A percentile compares a stretch with the other conserved stretches of the same genome.
These are phyloP conservation scores for Coregonus clupeaformis DNA, from an alignment of 2,113 vertebrate genomes.

Conservation along the genomic window DNA sequence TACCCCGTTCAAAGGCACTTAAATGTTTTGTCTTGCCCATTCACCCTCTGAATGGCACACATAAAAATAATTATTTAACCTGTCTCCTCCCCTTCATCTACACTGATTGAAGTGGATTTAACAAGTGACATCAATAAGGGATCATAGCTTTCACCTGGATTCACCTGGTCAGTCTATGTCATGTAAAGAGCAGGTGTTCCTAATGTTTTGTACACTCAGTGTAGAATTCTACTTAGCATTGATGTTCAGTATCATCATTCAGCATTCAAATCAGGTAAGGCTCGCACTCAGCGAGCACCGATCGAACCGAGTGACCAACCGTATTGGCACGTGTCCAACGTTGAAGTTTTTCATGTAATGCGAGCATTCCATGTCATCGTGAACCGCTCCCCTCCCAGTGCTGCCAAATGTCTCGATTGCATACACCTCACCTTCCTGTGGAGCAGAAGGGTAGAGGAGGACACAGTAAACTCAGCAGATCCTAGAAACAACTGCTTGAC, in stretches of 20 bases:
- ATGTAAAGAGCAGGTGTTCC: no score
- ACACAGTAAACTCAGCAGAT: conserved; percentile 5
- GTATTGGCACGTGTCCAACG: conserved; percentile 95
- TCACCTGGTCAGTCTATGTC: no score
- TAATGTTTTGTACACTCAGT: background rate
- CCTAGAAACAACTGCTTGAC: no score
- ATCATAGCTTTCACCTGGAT: no score
- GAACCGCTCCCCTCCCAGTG: conserved; percentile 94
- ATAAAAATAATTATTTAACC: no score
- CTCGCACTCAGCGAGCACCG: background rate
- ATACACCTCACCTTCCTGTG: conserved; percentile 94
- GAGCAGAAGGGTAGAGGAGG: background rate
- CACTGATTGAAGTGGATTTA: no score
- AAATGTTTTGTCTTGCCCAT: no score
- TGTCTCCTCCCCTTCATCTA: no score
- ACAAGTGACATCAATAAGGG: no score
- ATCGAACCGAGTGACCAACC: conserved; percentile 70
- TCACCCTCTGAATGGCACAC: no score
- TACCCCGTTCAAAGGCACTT: no score
- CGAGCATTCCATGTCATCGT: conserved; percentile 98
- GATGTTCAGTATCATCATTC: background rate
- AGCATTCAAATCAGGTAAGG: background rate
- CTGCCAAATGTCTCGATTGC: conserved; percentile 98
- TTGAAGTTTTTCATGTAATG: conserved; percentile 99
- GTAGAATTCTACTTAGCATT: background rate